Conservation (phyloP, 2,888 invertebrate genomes). For the Cerceris ruficornis region DNA sequence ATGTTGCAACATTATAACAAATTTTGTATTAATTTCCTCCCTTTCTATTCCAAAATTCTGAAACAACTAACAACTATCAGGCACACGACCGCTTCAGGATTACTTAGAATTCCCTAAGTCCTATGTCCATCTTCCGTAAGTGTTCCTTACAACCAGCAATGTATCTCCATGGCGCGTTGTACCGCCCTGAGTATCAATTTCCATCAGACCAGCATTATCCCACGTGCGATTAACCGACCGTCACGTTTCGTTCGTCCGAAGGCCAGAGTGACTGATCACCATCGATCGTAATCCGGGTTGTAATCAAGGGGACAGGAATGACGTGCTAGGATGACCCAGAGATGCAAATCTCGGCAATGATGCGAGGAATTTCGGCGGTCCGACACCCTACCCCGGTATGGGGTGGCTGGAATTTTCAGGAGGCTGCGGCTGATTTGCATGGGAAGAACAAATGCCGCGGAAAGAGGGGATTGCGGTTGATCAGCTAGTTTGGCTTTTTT, state of each 20-base stretch:
- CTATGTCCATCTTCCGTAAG: no score
- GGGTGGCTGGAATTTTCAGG: neutral
- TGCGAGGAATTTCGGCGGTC: neutral
- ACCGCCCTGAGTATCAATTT: constrained; percentile 11
- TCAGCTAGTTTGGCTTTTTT: no score
- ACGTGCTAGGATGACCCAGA: constrained; percentile 9
- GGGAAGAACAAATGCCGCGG: neutral
- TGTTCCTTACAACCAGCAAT: no score
- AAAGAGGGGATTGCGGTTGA: no score
- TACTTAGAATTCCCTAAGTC: no score
- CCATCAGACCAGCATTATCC: constrained; percentile 20
- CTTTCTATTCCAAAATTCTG: no score
- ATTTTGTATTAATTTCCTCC: no score
- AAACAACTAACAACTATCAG: no score
- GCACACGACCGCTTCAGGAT: no score
- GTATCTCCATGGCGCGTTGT: neutral
- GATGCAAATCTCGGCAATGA: constrained; percentile 2
- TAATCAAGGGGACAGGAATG: constrained; percentile 18
- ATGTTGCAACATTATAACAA: no score
- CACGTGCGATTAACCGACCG: constrained; percentile 21
- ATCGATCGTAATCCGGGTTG: constrained; percentile 22
- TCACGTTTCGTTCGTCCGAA: constrained; percentile 29
- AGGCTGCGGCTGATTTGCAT: neutral
- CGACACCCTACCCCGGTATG: neutral
- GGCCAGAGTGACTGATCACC: constrained; percentile 32